Evolutionary conservation across 2,797 vertebrate species (phyloP), one percentile per base, ranked within the genome.

Genomic region (Etheostoma perlongum): DNA sequence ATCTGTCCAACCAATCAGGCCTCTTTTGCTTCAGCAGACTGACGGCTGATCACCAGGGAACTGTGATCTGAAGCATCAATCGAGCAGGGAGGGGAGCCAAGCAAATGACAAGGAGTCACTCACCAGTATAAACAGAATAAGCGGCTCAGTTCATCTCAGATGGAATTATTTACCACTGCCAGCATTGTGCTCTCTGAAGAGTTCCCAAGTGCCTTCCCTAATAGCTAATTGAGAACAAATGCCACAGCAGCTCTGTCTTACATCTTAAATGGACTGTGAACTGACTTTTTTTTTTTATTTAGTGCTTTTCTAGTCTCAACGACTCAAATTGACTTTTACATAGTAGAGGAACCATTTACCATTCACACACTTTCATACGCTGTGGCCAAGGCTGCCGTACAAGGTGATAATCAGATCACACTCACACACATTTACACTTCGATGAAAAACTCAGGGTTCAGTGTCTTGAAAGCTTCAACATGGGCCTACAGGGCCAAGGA

Each of bases 1-100:
- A 19, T 19, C 18, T 8, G 16, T 48, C 47, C 18, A 48, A 19
- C 47, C 18, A 48, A 48, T 48, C 16, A 49, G 64, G 36, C 46
- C 19, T 62, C 67, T 14, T 54, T 73, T 76, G 57, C 62, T 25
- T 36, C 18, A 63, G 64, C 58, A 47, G 60, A 14, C 42, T 44
- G 42, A 81, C 70, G 73, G 70, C 13, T 52, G 40, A 57, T 14
- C 53, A 48, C 11, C 58, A 21, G 25, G 40, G 61, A 48, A 72
- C 30, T 12, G 12, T n/a, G 46, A 73, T 61, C 52, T 70, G 53
- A 83, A 33, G 42, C 13, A 25, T 42, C 53, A 1, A 4, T 33
- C 5, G n/a, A 15, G 70, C 67, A 67, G 46, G 40, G 40, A 25
- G 54, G 0, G 30, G 9, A 42, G n/a, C 5, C 27, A 57, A 1